Evolutionary conservation across 1,140 invertebrate species (phyloP).

Genomic region (Drosophila bocqueti): DNA sequence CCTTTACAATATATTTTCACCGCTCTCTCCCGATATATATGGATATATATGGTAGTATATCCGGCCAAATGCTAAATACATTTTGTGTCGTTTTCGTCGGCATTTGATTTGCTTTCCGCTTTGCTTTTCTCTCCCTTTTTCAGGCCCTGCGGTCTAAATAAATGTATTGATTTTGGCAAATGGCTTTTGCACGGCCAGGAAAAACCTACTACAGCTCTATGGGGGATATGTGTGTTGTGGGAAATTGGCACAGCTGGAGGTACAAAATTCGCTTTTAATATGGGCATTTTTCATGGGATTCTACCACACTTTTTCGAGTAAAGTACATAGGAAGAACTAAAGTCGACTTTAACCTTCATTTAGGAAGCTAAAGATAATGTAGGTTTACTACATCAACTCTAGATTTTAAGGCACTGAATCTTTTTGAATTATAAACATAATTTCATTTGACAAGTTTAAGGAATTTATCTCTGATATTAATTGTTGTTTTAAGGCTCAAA

Average conservation of each 20-base stretch:
- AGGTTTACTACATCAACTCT: no score
- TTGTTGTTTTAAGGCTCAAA: neutral
- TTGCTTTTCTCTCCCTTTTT: constrained; percentile 13
- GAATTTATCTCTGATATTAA: neutral
- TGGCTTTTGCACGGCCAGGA: constrained; percentile 62
- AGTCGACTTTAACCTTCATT: neutral
- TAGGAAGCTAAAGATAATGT: no score
- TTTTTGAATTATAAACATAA: neutral
- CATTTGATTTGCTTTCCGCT: constrained; percentile 53
- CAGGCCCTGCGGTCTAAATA: constrained; percentile 68
- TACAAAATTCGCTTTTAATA: constrained; percentile 34
- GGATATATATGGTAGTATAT: constrained; percentile 2
- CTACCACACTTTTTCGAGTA: neutral
- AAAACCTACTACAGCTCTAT: constrained; percentile 14
- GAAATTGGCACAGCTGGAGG: constrained; percentile 46
- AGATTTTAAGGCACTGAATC: neutral
- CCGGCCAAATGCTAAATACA: constrained; percentile 56
- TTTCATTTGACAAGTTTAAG: neutral
- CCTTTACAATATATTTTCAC: constrained; percentile 47
- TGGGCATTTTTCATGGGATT: neutral
- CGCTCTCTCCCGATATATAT: constrained; percentile 7
- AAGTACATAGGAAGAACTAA: fast-evolving
- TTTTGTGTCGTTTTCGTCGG: constrained; percentile 53
- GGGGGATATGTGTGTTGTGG: constrained; percentile 1
- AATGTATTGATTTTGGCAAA: constrained; percentile 81